Percentiles rank a stretch among this genome's conserved stretches.
These are phyloP conservation scores for Lucinisca nassula DNA, from an alignment of 2,888 invertebrate species.

Conservation along the genomic window DNA sequence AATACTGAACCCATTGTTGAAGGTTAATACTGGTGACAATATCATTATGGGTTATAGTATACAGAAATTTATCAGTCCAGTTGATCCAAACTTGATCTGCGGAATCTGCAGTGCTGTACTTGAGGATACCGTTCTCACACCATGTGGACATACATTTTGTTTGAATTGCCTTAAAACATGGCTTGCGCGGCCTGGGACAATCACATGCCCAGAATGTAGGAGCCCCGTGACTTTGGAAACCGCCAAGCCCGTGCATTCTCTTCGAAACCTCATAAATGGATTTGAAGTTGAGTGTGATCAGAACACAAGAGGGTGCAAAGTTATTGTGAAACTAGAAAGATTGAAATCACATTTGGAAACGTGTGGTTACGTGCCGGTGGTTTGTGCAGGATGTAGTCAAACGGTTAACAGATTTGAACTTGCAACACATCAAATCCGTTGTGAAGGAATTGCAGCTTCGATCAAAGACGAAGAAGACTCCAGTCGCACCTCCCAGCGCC, in stretches of 20 bases:
- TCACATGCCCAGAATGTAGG: conserved; percentile 85
- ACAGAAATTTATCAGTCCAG: conserved; percentile 77
- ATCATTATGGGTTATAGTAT: conserved; percentile 82
- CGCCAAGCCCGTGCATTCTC: conserved; percentile 81
- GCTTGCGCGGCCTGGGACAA: conserved; percentile 78
- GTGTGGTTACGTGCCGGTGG: conserved; percentile 80
- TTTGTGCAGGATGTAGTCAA: conserved; percentile 83
- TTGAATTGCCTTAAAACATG: conserved; percentile 82
- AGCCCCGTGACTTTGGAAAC: conserved; percentile 59
- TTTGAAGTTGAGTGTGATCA: conserved; percentile 82
- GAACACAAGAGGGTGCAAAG: conserved; percentile 79
- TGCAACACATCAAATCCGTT: conserved; percentile 82
- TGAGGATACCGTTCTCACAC: conserved; percentile 84
- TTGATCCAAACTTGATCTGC: conserved; percentile 86
- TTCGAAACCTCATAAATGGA: conserved; percentile 84
- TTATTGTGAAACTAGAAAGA: conserved; percentile 78
- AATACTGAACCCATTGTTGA: not conserved
- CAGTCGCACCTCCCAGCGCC: conserved; percentile 33
- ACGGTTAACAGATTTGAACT: conserved; percentile 79
- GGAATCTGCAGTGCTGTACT: conserved; percentile 85
- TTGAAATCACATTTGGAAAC: conserved; percentile 75
- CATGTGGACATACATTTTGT: conserved; percentile 87
- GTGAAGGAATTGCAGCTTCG: conserved; percentile 89
- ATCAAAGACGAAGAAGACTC: conserved; percentile 67
- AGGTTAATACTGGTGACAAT: not conserved